Evolutionary conservation across 2,888 invertebrate genomes (phyloP), one percentile per base, ranked within the genome.

Genomic region (Megastigmus dorsalis): DNA sequence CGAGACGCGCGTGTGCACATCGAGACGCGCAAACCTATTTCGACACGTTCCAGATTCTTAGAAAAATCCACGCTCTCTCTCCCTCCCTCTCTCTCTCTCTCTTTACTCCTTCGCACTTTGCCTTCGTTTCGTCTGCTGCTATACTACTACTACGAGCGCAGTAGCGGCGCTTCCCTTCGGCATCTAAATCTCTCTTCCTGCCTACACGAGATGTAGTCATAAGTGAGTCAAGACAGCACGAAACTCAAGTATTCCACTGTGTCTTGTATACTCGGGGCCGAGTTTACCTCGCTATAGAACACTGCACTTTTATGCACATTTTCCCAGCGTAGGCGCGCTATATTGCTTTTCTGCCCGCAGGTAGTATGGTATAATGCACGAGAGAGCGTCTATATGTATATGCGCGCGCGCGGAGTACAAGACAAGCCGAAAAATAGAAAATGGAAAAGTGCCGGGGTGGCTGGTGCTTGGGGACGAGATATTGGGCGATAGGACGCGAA

Each of bases 31-130:
- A 55, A 54, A 43, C 13, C 43, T 13, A 45, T 62, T 65, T 67
- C 60, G 54, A 41, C 55, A 60, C 33, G 23, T 43, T 41, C 26
- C 15, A 38, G 36, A 62, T 67, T 74, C 62, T 63, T 57, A 48
- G 55, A 52, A 43, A 63, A 68, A 63, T 48, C 26, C 18, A 43
- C 45, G 20, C 15, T 6, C 20, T 54, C 55, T 28, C 26, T 6
- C 9, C 7, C 36, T 38, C 30, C 0, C 48, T 23, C 1, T 33
- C 18, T 30, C 13, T 50, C 30, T 55, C 20, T 26, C n/a, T 20
- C 54, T 3, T 20, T 30, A 3, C 30, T 23, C 15, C 9, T 28
- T 52, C 13, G 0, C 20, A 20, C 45, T 1, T 23, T n/a, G 7
- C 33, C n/a, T n/a, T n/a, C n/a, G n/a, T n/a, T n/a, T n/a, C n/a